Percentiles rank a stretch among this genome's conserved stretches.
These are phyloP conservation scores for Acanthosepion lycidas DNA, from an alignment of 2,888 invertebrate species.

Conservation along the genomic window DNA sequence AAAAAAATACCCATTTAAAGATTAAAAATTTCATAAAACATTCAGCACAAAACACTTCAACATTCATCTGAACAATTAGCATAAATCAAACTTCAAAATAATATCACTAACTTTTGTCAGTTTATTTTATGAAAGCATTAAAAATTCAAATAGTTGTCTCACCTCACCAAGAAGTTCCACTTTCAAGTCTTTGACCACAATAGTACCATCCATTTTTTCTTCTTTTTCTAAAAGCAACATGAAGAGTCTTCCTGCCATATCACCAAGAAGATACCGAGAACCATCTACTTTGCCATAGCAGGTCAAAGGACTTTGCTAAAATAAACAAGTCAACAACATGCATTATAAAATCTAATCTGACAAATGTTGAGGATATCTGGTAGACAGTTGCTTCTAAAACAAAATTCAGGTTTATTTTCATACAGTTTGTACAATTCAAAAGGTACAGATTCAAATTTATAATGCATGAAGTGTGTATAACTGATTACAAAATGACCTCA, in stretches of 20 bases:
- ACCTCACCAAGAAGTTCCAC: conserved; percentile 88
- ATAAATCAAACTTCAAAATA: too few species aligned
- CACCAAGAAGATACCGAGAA: conserved; percentile 89
- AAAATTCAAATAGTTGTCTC: conserved; percentile 46
- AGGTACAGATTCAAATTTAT: neutral
- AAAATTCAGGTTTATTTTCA: neutral
- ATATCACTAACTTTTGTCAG: too few species aligned
- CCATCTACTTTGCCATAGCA: conserved; percentile 97
- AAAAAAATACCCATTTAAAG: too few species aligned
- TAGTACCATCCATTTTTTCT: conserved; percentile 79
- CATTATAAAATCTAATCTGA: neutral
- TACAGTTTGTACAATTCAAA: neutral
- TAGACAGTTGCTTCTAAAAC: neutral
- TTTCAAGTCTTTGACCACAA: conserved; percentile 90
- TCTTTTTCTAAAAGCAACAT: conserved; percentile 94
- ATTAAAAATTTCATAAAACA: too few species aligned
- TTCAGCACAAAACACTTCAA: too few species aligned
- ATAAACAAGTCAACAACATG: conserved; percentile 50
- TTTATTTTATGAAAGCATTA: neutral
- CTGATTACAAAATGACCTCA: neutral
- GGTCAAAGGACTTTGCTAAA: conserved; percentile 90
- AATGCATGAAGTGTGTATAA: neutral
- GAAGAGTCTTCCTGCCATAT: conserved; percentile 93
- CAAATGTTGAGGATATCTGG: neutral
- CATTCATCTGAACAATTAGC: too few species aligned